phyloP scores from a whole-genome alignment of 1,140 invertebrate genomes.

The Anastrepha obliqua region DNA sequence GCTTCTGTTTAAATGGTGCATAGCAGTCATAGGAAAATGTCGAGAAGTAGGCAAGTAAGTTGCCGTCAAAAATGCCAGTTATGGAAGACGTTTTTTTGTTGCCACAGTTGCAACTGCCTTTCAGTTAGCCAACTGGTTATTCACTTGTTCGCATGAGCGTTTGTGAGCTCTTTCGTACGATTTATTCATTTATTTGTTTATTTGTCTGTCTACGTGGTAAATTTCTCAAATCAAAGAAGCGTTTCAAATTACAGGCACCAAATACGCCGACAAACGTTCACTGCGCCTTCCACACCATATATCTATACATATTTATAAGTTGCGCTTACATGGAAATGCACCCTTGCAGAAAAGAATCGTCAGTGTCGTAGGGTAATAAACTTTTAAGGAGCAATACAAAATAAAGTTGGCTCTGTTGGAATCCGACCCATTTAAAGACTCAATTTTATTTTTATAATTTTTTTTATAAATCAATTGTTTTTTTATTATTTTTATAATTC shows the following conservation, averaged over 20 bases:
- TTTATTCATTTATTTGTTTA: neutral
- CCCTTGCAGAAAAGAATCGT: neutral
- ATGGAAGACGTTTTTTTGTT: neutral
- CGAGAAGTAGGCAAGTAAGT: neutral
- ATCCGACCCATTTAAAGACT: too few relatives aligned
- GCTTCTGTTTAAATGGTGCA: neutral
- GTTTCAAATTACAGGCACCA: constrained; percentile 73
- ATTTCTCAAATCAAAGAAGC: constrained; percentile 72
- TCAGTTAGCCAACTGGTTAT: neutral
- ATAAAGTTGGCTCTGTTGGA: too few relatives aligned
- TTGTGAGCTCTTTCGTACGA: constrained; percentile 1
- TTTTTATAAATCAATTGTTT: too few relatives aligned
- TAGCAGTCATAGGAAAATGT: neutral
- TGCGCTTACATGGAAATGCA: neutral
- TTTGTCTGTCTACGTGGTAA: constrained; percentile 55
- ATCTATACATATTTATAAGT: neutral
- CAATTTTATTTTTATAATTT: too few relatives aligned
- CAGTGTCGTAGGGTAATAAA: neutral
- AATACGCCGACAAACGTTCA: constrained; percentile 65
- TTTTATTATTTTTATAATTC: too few relatives aligned
- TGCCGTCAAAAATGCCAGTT: neutral
- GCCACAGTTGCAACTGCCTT: neutral
- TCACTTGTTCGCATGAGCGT: neutral
- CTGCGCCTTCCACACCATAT: neutral
- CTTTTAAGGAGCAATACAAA: too few relatives aligned